Evolutionary conservation across 2,797 vertebrate genomes (phyloP), one percentile per base, ranked within the genome.

Genomic region (Kryptolebias ocellatus): DNA sequence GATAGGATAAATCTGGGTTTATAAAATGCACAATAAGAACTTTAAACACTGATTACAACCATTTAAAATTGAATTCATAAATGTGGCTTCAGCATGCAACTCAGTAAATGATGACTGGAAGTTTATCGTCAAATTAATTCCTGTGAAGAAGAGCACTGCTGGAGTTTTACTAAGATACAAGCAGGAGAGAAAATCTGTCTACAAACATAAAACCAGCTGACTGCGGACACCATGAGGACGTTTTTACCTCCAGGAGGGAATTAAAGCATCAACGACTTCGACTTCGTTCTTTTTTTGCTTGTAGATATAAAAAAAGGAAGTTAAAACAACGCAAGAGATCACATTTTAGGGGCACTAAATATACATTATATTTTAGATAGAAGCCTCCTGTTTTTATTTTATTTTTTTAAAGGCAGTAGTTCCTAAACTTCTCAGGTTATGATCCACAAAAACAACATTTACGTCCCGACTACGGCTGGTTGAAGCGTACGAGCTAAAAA

Each of bases 101-200:
- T 77, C 55, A 79, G 81, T 34, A 28, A 72, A 31, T 4, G 24
- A 62, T 20, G 60, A 74, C 4, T 27, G 50, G 12, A 3, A 72
- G 78, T 67, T 55, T 42, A 7, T 46, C 28, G 67, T 76, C 58
- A 10, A 49, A 61, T 61, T 16, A 51, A 47, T 67, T 76, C 47
- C 31, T 4, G 53, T 55, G 42, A 63, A 66, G 29, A 79, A 80
- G 72, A 60, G 57, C 76, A 83, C 69, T 28, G 75, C 74, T 72
- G 72, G 73, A 74, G 54, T 74, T 77, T 87, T 80, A 88, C 81
- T 81, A 90, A 85, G 86, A 85, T 78, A 69, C 39, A 34, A 81
- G 72, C 53, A 66, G 66, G 75, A 49, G 56, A 69, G 15, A 60
- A n/a, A 50, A 56, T 31, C 39, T 57, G 52, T 49, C 46, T 11